phyloP scores from a whole-genome alignment of 2,797 vertebrate genomes.

The Pelodytes ibericus region DNA sequence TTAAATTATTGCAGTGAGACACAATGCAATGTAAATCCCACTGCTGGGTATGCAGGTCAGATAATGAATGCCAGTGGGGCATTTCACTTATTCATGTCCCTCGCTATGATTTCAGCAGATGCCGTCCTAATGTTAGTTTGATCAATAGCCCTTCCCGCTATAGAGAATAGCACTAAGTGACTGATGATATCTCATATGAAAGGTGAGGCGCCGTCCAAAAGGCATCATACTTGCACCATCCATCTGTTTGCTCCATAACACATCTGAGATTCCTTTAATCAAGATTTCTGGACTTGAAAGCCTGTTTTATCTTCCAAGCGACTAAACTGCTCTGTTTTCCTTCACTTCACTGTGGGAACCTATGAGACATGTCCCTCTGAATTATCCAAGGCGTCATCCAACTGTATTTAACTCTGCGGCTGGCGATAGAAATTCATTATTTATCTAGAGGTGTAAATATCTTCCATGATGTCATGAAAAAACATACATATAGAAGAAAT shows the following conservation, averaged over 20 bases:
- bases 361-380: not conserved
- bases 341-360: not conserved
- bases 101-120: conserved; percentile 28
- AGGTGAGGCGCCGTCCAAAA: conserved; percentile 21
- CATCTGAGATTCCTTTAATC: conserved; percentile 47
- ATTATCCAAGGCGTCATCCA: not conserved
- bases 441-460: no score
- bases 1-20: not conserved
- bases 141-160: conserved; percentile 32
- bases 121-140: conserved; percentile 43
- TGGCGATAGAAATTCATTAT: no score
- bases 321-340: conserved; percentile 5
- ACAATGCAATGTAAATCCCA: not conserved
- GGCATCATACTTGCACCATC: conserved; percentile 1
- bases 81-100: conserved; percentile 36
- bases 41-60: conserved; percentile 14
- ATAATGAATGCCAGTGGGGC: not conserved
- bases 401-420: no score
- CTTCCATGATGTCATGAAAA: no score
- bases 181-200: conserved; percentile 20
- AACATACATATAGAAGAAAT: no score
- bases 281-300: conserved; percentile 37
- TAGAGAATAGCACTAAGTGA: conserved; percentile 36
- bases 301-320: conserved; percentile 25
- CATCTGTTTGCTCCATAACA: conserved; percentile 37